Evolutionary conservation across 2,113 vertebrate genomes (phyloP).

Genomic region (Catagonus wagneri): DNA sequence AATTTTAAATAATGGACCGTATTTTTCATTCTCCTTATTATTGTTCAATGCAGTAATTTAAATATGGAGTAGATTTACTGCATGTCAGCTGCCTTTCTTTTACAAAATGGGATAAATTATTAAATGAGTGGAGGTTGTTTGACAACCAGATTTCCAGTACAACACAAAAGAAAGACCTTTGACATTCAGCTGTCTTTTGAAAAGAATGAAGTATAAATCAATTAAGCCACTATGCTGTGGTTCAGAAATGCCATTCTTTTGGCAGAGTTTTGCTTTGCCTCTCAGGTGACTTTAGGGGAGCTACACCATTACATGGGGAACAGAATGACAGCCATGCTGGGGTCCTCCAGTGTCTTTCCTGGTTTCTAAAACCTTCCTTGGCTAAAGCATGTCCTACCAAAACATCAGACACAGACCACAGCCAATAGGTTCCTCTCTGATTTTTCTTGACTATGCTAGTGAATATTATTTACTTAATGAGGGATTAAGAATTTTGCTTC

Average conservation of each 20-base stretch:
- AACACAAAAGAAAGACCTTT: slow-evolving; percentile 90
- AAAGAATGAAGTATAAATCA: slow-evolving; percentile 90
- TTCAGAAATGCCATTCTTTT: slow-evolving; percentile 80
- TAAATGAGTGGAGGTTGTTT: slow-evolving; percentile 90
- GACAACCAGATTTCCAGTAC: slow-evolving; percentile 89
- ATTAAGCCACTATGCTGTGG: slow-evolving; percentile 85
- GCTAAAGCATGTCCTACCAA: not conserved
- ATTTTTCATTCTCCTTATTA: slow-evolving; percentile 90
- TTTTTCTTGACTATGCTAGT: not conserved
- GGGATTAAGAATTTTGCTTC: not conserved
- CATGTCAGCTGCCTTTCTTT: slow-evolving; percentile 87
- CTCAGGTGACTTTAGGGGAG: slow-evolving; percentile 80
- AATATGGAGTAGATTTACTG: slow-evolving; percentile 88
- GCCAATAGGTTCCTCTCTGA: slow-evolving; percentile 33
- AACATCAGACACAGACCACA: not conserved
- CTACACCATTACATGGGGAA: slow-evolving; percentile 57
- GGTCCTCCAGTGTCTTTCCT: not conserved
- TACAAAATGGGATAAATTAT: slow-evolving; percentile 91
- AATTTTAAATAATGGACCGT: slow-evolving; percentile 89
- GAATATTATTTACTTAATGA: slow-evolving; percentile 52
- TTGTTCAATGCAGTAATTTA: slow-evolving; percentile 88
- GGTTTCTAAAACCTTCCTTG: not conserved
- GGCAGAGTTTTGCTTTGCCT: slow-evolving; percentile 81
- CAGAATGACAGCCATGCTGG: not conserved
- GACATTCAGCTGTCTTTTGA: slow-evolving; percentile 90